Evolutionary conservation across 2,113 vertebrate species (phyloP), one percentile per base, ranked within the genome.

Genomic region (Hassar affinis): DNA sequence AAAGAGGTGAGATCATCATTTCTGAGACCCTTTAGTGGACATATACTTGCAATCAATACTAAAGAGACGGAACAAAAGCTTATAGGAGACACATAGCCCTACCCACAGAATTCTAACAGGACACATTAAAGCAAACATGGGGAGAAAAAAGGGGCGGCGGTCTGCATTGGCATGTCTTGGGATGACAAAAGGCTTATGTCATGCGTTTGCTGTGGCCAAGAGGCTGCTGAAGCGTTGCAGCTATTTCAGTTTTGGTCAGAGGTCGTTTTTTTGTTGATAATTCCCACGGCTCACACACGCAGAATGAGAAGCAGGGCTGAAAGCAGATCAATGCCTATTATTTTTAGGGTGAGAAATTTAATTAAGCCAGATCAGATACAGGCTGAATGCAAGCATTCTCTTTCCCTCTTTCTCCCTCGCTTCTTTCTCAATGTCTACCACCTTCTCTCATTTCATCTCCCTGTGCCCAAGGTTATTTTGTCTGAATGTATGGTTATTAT

Each of bases 351-450:
- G 42, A 56, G 71, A 83, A 83, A 85, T 87, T 87, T 87, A 83
- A 86, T 83, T 86, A 86, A 80, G 78, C 25, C 4, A 25, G 59
- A 88, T 85, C 87, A 88, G 79, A 88, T 85, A 85, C 78, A 81
- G 35, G 68, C 38, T 59, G 47, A 77, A 64, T 64, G 66, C 62
- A n/a, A 56, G 35, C 27, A 15, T 74, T 38, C 52, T 52, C 27
- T n/a, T n/a, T 66, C 68, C 33, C 27, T 35, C 35, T 38, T 83
- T 71, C 81, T 76, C 52, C 33, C 57, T 38, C 38, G 10, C 66
- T 82, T 22, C 11, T 51, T 61, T 45, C 49, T 45, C 45, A 20
- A 3, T 14, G 61, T 49, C 78, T 66, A 51, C 30, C 49, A 45
- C 17, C 30, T 68, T 83, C 49, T 77, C 49, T 83, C 15, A 49